Base-by-base conservation (phyloP, 2,113 vertebrate genomes). In the Malaclemys terrapin region DNA sequence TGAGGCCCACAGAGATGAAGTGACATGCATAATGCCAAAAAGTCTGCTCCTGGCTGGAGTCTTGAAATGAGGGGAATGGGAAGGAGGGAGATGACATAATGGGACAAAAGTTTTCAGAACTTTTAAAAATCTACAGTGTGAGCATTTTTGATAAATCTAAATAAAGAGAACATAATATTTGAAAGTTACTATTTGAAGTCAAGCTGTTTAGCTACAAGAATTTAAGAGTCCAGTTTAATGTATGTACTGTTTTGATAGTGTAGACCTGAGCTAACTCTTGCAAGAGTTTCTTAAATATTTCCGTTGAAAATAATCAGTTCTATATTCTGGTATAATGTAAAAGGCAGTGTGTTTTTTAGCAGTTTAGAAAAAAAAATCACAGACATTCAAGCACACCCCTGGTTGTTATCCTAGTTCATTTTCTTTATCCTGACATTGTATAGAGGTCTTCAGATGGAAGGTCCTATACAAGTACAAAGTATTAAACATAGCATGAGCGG, bases 311-410 rank as follows among this genome's bases (percentile, higher is more conserved):
- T 53, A 69, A 85, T 94, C n/a, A 9, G 87, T 89, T 95, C 91
- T 52, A 90, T 96, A 94, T 90, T 93, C 94, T 93, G 82, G 10
- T 53, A 2, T 47, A 92, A 89, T 90, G 75, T 95, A 84, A 94
- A 94, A 96, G 90, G 90, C 93, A 95, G 85, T 92, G 95, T 96
- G 56, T 94, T 95, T 78, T 78, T 96, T 95, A 96, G 94, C 82
- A 94, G 45, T 80, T 72, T 85, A 85, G 94, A 94, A 91, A 89
- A 89, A 89, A 65, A 6, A 95, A 90, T 95, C 27, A 14, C 76
- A 83, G 94, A 85, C 93, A 75, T 86, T 91, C 72, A 85, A 94
- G 87, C 85, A 82, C 91, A 72, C 25, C 80, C 96, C 90, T 83
- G 82, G 87, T 93, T 90, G 86, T 96, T 91, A 82, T 80, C 86